Base-by-base conservation (phyloP, 2,113 vertebrate species). In the Anoura caudifer region DNA sequence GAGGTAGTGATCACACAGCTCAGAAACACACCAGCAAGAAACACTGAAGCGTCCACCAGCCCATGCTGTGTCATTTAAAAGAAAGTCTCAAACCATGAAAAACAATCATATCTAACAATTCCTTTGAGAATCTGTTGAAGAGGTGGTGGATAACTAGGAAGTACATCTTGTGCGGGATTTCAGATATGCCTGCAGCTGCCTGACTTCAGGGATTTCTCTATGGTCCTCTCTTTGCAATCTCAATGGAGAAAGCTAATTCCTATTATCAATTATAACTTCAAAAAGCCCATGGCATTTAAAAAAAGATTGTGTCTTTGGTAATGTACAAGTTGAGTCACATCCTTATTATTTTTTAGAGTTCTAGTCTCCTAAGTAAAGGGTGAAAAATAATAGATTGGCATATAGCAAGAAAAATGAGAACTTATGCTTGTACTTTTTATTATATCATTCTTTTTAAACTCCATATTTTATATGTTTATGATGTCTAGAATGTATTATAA, bases 71-170 rank as follows among this genome's bases (percentile, higher is more conserved):
- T 54, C 90, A 41, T 54, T 91, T 82, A 79, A 41, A 24, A 93
- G 94, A 97, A 93, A 85, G 33, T 92, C 91, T 82, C 56, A 91
- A 95, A 72, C 41, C 26, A 73, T 97, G 95, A 85, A 92, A 98
- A 97, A 72, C 63, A 96, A 96, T 92, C 41, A 59, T 94, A 96
- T 95, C 79, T 87, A 94, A 77, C 20, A 94, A 50, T 94, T 47
- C 67, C 85, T 98, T 96, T 87, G 93, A 98, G 91, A 72, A 59
- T 96, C 84, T 77, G n/a, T 72, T 24, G 88, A 0, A 0, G 69
- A 97, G 36, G n/a, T n/a, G 77, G 91, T 87, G 28, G 80, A 4
- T 61, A 67, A 93, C 83, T 67, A 91, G 33, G 87, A 1, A 92
- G 59, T 19, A 56, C 8, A 79, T 79, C 13, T 87, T 86, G 31